Evolutionary conservation across 2,113 vertebrate genomes (phyloP), one percentile per base, ranked within the genome.

Genomic region (Elachura formosa): DNA sequence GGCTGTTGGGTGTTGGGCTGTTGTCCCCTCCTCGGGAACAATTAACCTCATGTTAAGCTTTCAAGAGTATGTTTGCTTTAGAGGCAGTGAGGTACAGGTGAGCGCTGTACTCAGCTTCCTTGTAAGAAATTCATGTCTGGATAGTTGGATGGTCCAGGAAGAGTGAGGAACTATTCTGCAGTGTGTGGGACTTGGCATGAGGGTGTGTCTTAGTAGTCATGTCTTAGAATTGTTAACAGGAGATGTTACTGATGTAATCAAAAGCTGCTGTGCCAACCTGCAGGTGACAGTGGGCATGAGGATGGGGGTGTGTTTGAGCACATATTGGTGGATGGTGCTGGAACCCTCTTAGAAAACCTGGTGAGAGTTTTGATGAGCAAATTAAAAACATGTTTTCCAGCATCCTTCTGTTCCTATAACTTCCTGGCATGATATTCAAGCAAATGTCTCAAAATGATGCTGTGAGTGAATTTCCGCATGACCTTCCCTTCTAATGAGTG

Each of bases 291-390:
- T 54, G 56, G 48, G 40, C 48, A 29, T 18, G 56, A 84, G 51
- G 31, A 40, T 5, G 54, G 63, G 67, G 29, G 18, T 79, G 66
- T 89, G 78, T 84, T 91, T 92, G 80, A 72, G 51, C 36, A 80
- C 77, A 51, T 43, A 45, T 48, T 73, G 66, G 24, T 72, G 54
- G 29, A 89, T 94, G 62, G 38, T 89, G 69, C 68, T 90, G 71
- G 68, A 92, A 81, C 19, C 24, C 43, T 87, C 67, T 48, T 74
- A 67, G 66, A 84, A 89, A 94, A 87, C 24, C 73, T 63, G 26
- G 31, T 72, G 40, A 89, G 58, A 86, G 55, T 74, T 96, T 94
- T 84, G 63, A 86, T 90, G 78, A 90, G 68, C 36, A 74, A 96
- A 92, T 79, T 41, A 80, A 91, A 87, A 83, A 80, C 38, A 12